phyloP scores from a whole-genome alignment of 2,113 vertebrate genomes.

The Hippopotamus amphibius region DNA sequence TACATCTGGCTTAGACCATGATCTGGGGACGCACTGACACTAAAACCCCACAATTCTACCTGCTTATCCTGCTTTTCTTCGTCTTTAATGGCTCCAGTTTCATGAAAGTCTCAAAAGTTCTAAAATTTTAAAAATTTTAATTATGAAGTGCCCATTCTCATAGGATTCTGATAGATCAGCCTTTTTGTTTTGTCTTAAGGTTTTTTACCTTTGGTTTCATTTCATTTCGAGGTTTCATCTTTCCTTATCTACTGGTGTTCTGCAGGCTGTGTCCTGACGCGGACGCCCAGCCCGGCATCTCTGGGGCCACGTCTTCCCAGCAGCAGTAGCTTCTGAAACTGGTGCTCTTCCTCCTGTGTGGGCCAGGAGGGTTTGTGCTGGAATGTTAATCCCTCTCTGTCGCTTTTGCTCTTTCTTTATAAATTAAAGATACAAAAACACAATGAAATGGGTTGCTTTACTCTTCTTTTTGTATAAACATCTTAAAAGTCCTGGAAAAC shows the following conservation, averaged over 20 bases:
- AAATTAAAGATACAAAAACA: conserved; percentile 28
- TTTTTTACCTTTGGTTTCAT: conserved; percentile 54
- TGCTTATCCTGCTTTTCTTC: conserved; percentile 55
- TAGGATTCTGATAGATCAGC: neutral
- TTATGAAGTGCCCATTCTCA: conserved; percentile 46
- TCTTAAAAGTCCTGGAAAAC: conserved; percentile 82
- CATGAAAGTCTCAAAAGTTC: neutral
- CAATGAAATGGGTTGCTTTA: conserved; percentile 38
- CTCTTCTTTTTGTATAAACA: conserved; percentile 56
- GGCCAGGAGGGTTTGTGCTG: conserved; percentile 50
- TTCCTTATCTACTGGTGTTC: neutral
- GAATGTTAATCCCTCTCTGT: conserved; percentile 60
- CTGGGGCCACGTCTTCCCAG: neutral
- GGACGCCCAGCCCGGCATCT: neutral
- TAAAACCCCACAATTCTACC: neutral
- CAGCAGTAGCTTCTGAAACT: conserved; percentile 71
- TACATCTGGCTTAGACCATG: fast-evolving
- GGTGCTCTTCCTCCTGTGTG: conserved; percentile 76
- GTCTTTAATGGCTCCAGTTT: conserved; percentile 79
- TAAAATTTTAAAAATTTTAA: conserved; percentile 39
- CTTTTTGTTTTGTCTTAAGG: conserved; percentile 36
- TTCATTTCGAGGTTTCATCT: conserved; percentile 26
- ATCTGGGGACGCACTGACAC: conserved; percentile 3
- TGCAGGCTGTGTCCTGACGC: neutral
- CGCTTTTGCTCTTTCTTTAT: conserved; percentile 57